Evolutionary conservation across 2,113 vertebrate genomes (phyloP).

Genomic region (Amblyopsis rosae): DNA sequence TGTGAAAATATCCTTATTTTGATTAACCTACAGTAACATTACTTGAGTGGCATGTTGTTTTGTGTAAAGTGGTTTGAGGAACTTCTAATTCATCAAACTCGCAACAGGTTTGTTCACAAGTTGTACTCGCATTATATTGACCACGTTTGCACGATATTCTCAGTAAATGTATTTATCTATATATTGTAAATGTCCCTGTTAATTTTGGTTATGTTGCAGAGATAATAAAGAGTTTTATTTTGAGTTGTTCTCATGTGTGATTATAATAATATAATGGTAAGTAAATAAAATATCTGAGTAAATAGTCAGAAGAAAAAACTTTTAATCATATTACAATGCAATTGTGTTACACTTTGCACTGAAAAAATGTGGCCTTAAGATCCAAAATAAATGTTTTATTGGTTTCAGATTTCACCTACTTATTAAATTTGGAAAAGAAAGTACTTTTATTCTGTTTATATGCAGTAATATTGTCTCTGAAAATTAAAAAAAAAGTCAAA

Average conservation of each 20-base stretch:
- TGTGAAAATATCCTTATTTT: background rate
- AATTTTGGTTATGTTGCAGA: conserved; percentile 33
- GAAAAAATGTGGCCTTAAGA: conserved; percentile 26
- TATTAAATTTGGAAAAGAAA: conserved; percentile 28
- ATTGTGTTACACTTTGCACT: conserved; percentile 43
- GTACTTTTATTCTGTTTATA: conserved; percentile 24
- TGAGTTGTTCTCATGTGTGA: conserved; percentile 14
- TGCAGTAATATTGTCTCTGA: conserved; percentile 18
- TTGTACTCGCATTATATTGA: too few species aligned
- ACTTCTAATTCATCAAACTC: background rate
- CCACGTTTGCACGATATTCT: background rate
- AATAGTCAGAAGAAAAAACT: conserved; percentile 40
- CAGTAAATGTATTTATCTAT: conserved; percentile 28
- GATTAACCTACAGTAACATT: too few species aligned
- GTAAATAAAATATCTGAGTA: background rate
- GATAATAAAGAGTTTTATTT: conserved; percentile 65
- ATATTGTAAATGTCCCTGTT: conserved; percentile 24
- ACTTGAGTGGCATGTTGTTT: background rate
- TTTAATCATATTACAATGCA: conserved; percentile 57
- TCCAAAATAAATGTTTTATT: conserved; percentile 5
- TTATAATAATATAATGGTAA: background rate
- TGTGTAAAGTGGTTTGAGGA: background rate
- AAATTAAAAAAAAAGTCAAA: conserved; percentile 1
- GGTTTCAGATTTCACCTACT: conserved; percentile 24
- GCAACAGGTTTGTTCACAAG: too few species aligned